phyloP scores from a whole-genome alignment of 1,140 invertebrate genomes.

The Daktulosphaira vitifoliae region DNA sequence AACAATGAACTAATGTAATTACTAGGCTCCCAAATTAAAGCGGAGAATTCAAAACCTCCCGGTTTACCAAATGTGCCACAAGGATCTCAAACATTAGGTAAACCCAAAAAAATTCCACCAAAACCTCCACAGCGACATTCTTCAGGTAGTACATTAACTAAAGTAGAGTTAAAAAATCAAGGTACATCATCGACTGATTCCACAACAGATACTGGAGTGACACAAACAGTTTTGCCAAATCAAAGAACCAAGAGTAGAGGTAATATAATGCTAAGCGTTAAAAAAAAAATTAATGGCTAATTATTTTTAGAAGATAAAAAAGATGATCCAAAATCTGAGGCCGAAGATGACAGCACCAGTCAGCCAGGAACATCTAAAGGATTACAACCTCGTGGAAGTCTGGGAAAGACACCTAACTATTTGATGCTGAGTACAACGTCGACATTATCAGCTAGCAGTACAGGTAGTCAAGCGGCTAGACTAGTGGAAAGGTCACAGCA shows the following conservation, averaged over 20 bases:
- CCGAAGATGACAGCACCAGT: slow-evolving; percentile 63
- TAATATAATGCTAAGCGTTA: neutral
- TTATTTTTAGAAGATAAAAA: slow-evolving; percentile 36
- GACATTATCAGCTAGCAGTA: slow-evolving; percentile 85
- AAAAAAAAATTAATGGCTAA: no score
- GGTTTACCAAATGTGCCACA: slow-evolving; percentile 37
- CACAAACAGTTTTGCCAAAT: slow-evolving; percentile 23
- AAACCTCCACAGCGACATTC: slow-evolving; percentile 68
- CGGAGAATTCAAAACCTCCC: slow-evolving; percentile 38
- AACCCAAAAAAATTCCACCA: slow-evolving; percentile 38
- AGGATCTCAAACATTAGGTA: slow-evolving; percentile 50
- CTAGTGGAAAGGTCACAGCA: slow-evolving; percentile 88
- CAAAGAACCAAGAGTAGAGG: slow-evolving; percentile 10
- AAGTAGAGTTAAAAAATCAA: slow-evolving; percentile 16
- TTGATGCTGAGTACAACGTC: slow-evolving; percentile 85
- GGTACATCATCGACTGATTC: slow-evolving; percentile 28
- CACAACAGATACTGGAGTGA: slow-evolving; percentile 15
- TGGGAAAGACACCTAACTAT: slow-evolving; percentile 84
- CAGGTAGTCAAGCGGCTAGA: slow-evolving; percentile 75
- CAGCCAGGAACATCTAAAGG: slow-evolving; percentile 48
- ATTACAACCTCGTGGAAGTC: slow-evolving; percentile 48
- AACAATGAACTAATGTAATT: no score
- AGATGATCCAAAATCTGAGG: slow-evolving; percentile 70
- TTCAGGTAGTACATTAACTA: slow-evolving; percentile 60
- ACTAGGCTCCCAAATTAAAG: neutral